A percentile compares a stretch with the other conserved stretches of the same genome.
Evolutionary conservation across 2,888 invertebrate species (phyloP).

Genomic region (Phoenoteleia sp.): DNA sequence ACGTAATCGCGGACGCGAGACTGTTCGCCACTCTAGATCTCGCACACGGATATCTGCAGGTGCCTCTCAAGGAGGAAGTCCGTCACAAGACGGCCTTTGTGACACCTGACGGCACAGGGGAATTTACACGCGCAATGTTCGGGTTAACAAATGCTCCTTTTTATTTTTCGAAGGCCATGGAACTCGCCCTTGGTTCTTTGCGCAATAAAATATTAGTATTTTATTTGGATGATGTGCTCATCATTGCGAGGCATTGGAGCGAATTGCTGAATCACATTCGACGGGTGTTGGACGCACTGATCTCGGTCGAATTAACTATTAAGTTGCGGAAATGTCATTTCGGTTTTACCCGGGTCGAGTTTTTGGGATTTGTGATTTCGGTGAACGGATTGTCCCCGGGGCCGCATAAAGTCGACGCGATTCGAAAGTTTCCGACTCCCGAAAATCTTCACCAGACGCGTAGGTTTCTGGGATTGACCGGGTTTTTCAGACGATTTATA

Average conservation of each 20-base stretch:
- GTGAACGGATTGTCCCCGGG: neutral
- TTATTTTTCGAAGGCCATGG: neutral
- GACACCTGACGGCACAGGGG: too few species aligned
- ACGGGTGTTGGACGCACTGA: neutral
- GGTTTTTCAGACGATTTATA: too few species aligned
- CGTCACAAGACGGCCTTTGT: too few species aligned
- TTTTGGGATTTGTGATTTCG: neutral
- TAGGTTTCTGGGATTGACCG: neutral
- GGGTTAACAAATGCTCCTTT: too few species aligned
- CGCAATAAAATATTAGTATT: too few species aligned
- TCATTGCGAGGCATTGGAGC: neutral
- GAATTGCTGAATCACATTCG: neutral
- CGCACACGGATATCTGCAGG: neutral
- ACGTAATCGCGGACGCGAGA: neutral
- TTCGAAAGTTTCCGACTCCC: neutral
- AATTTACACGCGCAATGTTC: too few species aligned
- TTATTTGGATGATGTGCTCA: too few species aligned
- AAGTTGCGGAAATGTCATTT: neutral
- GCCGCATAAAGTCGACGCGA: neutral
- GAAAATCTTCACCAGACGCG: neutral
- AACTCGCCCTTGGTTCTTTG: too few species aligned
- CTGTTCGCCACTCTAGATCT: slow-evolving; percentile 1
- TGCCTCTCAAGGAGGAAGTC: too few species aligned
- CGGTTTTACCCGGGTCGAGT: neutral
- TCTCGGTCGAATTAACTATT: neutral